phyloP scores from a whole-genome alignment of 2,113 vertebrate species.

The Chloroceryle aenea region DNA sequence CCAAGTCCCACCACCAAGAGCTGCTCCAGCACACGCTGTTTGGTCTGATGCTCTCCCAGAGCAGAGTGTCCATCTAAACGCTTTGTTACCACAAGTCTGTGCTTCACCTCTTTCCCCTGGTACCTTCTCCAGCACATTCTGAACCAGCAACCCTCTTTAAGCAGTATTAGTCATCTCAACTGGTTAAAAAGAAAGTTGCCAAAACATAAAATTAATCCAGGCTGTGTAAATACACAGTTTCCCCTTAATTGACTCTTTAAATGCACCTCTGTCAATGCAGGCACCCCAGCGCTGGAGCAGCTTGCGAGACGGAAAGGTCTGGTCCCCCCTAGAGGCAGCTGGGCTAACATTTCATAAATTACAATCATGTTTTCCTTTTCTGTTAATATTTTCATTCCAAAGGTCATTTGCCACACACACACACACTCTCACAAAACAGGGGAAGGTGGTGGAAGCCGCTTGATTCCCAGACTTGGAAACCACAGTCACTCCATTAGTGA shows the following conservation, averaged over 20 bases:
- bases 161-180: not conserved
- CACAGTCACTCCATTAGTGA: not conserved
- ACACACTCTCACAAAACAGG: not conserved
- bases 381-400: slow-evolving; percentile 72
- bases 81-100: not conserved
- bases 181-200: slow-evolving; percentile 20
- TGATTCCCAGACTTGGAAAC: not conserved
- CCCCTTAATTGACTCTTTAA: slow-evolving; percentile 69
- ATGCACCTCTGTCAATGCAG: slow-evolving; percentile 41
- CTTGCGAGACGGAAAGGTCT: slow-evolving; percentile 52
- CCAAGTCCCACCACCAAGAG: not conserved
- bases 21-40: accelerated
- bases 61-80: not conserved
- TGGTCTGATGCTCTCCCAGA: not conserved
- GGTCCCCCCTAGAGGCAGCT: not conserved
- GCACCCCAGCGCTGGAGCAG: not conserved
- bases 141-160: not conserved
- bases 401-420: slow-evolving; percentile 57
- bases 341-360: slow-evolving; percentile 67
- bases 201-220: not conserved
- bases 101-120: not conserved
- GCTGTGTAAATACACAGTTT: slow-evolving; percentile 37
- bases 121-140: not conserved
- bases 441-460: not conserved
- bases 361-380: slow-evolving; percentile 68